These are phyloP conservation scores for Osmerus eperlanus DNA, from an alignment of 2,113 vertebrate species.

Conservation along the genomic window DNA sequence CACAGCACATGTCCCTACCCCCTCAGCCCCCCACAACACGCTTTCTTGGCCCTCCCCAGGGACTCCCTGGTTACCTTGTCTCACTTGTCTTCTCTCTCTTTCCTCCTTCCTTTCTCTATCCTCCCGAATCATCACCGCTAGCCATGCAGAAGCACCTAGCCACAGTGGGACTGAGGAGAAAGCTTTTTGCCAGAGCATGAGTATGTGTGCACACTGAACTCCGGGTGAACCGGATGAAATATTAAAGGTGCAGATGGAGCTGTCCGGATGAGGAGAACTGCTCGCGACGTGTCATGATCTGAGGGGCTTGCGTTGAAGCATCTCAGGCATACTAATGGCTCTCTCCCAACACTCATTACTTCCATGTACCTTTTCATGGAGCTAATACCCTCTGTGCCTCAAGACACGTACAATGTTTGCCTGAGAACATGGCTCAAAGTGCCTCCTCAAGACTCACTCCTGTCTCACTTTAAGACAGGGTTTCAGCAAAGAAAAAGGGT, in stretches of 20 bases:
- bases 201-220: conserved; percentile 85
- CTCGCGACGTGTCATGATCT: conserved; percentile 96
- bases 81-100: conserved; percentile 1
- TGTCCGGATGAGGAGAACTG: conserved; percentile 95
- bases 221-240: conserved; percentile 97
- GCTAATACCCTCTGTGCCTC: conserved; percentile 86
- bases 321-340: conserved; percentile 96
- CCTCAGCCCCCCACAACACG: conserved; percentile 70
- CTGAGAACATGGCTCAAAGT: conserved; percentile 63
- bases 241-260: conserved; percentile 99
- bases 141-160: conserved; percentile 86
- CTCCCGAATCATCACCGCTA: conserved; percentile 86
- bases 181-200: conserved; percentile 74
- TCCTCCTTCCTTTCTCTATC: conserved; percentile 29
- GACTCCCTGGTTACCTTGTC: conserved; percentile 73
- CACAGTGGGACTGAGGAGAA: conserved; percentile 84
- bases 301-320: conserved; percentile 89
- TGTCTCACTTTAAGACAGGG: conserved; percentile 24
- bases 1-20: conserved; percentile 85
- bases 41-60: conserved; percentile 74
- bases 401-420: conserved; percentile 71
- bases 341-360: conserved; percentile 87
- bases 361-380: conserved; percentile 88
- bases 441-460: conserved; percentile 51
- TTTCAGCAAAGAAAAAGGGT: conserved; percentile 5